These are phyloP conservation scores for Labia minor DNA, from an alignment of 2,888 invertebrate genomes.

Conservation along the genomic window DNA sequence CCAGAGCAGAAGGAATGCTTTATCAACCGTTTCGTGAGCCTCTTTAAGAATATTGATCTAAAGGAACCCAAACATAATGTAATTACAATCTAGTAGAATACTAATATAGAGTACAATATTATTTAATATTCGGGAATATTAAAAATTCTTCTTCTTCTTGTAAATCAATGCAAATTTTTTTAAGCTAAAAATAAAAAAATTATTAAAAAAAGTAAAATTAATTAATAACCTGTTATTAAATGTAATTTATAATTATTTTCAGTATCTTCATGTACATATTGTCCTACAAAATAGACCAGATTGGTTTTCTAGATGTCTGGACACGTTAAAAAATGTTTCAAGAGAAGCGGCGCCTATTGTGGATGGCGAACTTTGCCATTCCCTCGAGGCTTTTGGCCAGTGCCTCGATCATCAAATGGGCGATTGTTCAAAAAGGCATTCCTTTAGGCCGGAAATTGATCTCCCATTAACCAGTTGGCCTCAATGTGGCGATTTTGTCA, in stretches of 20 bases:
- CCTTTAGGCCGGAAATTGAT: not conserved
- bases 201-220: too few species aligned
- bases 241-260: not conserved
- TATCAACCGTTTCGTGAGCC: not conserved
- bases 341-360: not conserved
- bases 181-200: too few species aligned
- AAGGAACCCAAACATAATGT: not conserved
- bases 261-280: not conserved
- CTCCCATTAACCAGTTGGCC: not conserved
- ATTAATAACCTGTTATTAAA: too few species aligned
- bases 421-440: not conserved
- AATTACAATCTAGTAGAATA: too few species aligned
- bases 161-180: too few species aligned
- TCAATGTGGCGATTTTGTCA: constrained; percentile 1
- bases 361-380: not conserved
- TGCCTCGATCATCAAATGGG: not conserved
- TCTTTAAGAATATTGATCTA: not conserved
- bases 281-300: not conserved
- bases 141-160: too few species aligned
- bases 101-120: too few species aligned
- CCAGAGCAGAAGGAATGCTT: not conserved
- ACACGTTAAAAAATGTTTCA: not conserved
- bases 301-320: not conserved
- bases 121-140: too few species aligned
- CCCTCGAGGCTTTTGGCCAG: not conserved